Evolutionary conservation across 2,113 vertebrate genomes (phyloP).

Genomic region (Carettochelys insculpta): DNA sequence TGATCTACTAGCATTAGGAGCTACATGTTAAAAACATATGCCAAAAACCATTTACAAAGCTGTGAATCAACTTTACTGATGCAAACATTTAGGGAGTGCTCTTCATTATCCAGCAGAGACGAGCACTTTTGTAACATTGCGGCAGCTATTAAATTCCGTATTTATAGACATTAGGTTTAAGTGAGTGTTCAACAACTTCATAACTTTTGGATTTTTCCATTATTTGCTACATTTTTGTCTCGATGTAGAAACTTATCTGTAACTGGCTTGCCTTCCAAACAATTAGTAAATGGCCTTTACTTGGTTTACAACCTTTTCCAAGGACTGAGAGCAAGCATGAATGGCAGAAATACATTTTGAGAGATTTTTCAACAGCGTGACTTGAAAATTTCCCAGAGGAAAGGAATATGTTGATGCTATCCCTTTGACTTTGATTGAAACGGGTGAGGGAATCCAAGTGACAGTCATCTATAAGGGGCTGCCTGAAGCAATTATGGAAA

Average conservation of each 20-base stretch:
- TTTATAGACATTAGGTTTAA: neutral
- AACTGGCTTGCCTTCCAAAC: neutral
- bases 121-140: neutral
- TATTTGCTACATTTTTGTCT: neutral
- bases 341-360: neutral
- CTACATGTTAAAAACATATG: neutral
- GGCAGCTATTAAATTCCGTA: neutral
- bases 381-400: neutral
- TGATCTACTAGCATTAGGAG: neutral
- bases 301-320: neutral
- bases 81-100: neutral
- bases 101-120: neutral
- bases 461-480: neutral
- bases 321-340: neutral
- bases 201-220: neutral
- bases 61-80: neutral
- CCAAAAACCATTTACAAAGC: neutral
- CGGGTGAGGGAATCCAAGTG: neutral
- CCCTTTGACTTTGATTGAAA: neutral
- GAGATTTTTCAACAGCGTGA: neutral
- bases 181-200: neutral
- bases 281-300: neutral
- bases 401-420: neutral
- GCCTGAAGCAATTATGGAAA: neutral
- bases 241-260: neutral